Percentiles rank a stretch among this genome's conserved stretches.
phyloP scores from a whole-genome alignment of 2,888 invertebrate genomes.

The Isotomurus palustris region DNA sequence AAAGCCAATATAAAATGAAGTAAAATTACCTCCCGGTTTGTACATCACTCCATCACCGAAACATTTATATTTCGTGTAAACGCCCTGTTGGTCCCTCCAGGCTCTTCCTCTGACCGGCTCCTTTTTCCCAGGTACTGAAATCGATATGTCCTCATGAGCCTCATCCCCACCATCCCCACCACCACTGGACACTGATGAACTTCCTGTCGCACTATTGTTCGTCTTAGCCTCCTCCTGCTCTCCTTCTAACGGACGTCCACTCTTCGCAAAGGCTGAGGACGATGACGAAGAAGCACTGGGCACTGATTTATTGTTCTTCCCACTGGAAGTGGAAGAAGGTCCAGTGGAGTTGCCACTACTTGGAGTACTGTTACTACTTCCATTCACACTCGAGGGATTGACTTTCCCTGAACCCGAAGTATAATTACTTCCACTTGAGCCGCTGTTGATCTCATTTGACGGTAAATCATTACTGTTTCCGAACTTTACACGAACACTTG shows the following conservation, averaged over 20 bases:
- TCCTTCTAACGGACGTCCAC: neutral
- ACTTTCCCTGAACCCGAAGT: neutral
- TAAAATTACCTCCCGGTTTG: slow-evolving; percentile 49
- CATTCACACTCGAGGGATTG: neutral
- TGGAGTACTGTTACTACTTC: neutral
- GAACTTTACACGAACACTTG: neutral
- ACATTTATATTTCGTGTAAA: slow-evolving; percentile 48
- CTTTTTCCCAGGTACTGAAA: slow-evolving; percentile 48
- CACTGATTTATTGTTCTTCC: slow-evolving; percentile 3
- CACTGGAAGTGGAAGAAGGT: too few species aligned
- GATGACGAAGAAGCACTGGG: slow-evolving; percentile 1
- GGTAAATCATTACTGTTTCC: neutral
- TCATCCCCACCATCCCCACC: neutral
- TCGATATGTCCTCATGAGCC: slow-evolving; percentile 45
- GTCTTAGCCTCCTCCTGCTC: neutral
- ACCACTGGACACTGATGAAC: slow-evolving; percentile 2
- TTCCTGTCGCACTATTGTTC: neutral
- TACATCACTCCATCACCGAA: slow-evolving; percentile 49
- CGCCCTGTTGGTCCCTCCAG: slow-evolving; percentile 47
- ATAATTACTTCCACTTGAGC: slow-evolving; percentile 4
- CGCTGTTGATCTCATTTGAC: neutral
- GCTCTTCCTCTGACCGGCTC: slow-evolving; percentile 47
- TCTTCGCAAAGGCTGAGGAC: neutral
- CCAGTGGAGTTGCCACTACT: too few species aligned
- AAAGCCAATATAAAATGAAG: slow-evolving; percentile 6